A percentile compares a stretch with the other conserved stretches of the same genome.
Conservation (phyloP, 2,888 invertebrate genomes). For the Plebejus argus region DNA sequence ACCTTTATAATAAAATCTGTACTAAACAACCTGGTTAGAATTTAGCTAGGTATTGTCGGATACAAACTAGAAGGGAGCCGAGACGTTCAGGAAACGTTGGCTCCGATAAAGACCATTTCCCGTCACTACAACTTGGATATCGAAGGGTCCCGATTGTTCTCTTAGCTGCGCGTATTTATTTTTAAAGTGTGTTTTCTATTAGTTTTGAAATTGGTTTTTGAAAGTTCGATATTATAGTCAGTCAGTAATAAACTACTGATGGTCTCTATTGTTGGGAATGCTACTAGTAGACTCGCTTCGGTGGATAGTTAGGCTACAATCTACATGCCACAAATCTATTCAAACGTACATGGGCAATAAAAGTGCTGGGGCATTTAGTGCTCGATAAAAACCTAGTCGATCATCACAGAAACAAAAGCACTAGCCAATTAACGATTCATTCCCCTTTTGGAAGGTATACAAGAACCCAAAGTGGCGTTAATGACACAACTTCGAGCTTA, state of each 20-base stretch:
- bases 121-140: not conserved
- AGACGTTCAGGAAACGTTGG: not conserved
- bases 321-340: not conserved
- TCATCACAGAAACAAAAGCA: not conserved
- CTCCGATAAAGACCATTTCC: not conserved
- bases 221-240: too few species aligned
- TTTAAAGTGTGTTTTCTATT: not conserved
- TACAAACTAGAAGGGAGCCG: not conserved
- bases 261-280: too few species aligned
- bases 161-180: not conserved
- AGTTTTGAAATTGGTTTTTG: not conserved
- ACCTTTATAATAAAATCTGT: not conserved
- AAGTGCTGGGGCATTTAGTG: too few species aligned
- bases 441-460: not conserved
- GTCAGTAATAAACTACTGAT: too few species aligned
- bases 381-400: not conserved
- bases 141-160: not conserved
- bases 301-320: too few species aligned
- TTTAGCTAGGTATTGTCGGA: not conserved
- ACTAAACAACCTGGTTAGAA: not conserved
- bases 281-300: too few species aligned
- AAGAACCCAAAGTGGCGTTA: slow-evolving; percentile 5
- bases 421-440: not conserved
- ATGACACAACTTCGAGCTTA: not conserved
- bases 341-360: not conserved